phyloP scores from a whole-genome alignment of 2,113 vertebrate genomes.

The Rhizomys pruinosus region DNA sequence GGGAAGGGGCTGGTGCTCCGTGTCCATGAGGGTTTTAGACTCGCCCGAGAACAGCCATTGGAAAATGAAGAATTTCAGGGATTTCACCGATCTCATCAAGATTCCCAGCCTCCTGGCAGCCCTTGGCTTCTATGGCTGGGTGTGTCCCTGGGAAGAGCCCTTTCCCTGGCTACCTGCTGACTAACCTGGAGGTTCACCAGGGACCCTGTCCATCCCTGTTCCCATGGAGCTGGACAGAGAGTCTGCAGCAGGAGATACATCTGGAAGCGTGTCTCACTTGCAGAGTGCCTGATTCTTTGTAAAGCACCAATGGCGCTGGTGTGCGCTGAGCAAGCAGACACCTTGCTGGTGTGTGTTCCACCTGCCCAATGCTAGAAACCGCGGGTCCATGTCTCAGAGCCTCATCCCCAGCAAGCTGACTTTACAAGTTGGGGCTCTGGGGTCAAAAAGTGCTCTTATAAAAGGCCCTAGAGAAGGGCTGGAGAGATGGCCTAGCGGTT shows the following conservation, averaged over 20 bases:
- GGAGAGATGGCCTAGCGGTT: too few species aligned
- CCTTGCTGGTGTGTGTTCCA: accelerated
- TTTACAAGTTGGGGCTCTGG: too few species aligned
- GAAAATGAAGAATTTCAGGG: neutral
- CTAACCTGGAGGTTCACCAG: neutral
- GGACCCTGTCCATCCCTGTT: too few species aligned
- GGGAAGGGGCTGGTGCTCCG: accelerated
- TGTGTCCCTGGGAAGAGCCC: accelerated
- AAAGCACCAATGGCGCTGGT: accelerated
- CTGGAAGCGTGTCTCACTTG: accelerated
- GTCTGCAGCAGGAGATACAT: accelerated
- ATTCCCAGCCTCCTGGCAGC: neutral
- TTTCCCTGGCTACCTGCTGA: neutral
- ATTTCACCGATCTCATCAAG: neutral
- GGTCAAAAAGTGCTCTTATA: too few species aligned
- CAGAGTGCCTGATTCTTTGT: accelerated
- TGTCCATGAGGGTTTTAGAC: accelerated
- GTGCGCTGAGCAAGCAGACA: accelerated
- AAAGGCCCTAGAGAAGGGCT: too few species aligned
- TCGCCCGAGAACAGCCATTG: accelerated
- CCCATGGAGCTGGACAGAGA: accelerated
- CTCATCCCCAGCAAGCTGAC: too few species aligned
- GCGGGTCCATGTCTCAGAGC: too few species aligned
- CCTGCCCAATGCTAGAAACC: neutral
- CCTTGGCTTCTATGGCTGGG: accelerated